Conservation (phyloP, 2,888 invertebrate genomes). For the Nephrotoma flavescens region DNA sequence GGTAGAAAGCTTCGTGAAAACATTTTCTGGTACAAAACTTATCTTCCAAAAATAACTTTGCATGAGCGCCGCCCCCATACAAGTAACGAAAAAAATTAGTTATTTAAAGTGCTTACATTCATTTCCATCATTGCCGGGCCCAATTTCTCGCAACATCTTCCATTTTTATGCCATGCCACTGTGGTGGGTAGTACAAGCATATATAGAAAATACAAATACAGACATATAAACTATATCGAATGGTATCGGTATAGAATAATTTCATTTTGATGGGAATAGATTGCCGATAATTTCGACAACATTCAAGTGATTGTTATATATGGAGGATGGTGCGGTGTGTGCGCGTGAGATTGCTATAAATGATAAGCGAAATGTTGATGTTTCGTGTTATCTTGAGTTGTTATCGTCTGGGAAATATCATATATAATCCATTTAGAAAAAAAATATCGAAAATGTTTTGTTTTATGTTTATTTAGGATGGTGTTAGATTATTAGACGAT, state of each 20-base stretch:
- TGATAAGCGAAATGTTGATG: not conserved
- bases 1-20: too few species aligned
- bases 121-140: too few species aligned
- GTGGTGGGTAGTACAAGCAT: not conserved
- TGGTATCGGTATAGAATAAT: not conserved
- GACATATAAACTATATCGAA: not conserved
- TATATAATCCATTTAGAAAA: not conserved
- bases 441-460: not conserved
- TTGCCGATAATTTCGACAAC: not conserved
- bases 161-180: not conserved
- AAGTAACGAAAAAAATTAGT: too few species aligned
- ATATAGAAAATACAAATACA: not conserved
- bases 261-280: not conserved
- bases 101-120: too few species aligned
- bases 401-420: not conserved
- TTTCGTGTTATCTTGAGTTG: not conserved
- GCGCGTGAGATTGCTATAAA: not conserved
- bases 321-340: not conserved
- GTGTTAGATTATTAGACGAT: not conserved
- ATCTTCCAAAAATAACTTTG: too few species aligned
- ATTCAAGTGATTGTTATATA: not conserved
- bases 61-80: too few species aligned
- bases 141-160: too few species aligned
- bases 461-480: not conserved
- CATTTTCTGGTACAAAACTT: too few species aligned